These are phyloP conservation scores for Berghia stephanieae DNA, from an alignment of 1,140 invertebrate genomes.

Conservation along the genomic window DNA sequence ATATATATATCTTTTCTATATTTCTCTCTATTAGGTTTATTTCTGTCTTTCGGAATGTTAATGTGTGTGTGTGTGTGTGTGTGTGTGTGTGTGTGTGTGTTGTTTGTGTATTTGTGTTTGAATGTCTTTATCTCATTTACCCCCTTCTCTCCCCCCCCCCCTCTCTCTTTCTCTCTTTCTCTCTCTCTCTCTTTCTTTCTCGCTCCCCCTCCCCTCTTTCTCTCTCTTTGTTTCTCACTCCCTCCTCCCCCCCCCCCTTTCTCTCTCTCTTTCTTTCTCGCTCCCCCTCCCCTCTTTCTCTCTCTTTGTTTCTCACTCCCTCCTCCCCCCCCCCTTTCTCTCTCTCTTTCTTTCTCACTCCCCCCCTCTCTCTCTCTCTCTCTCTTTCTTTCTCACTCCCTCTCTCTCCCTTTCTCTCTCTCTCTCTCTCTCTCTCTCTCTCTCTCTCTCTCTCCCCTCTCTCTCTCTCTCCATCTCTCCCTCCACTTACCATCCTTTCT, in stretches of 20 bases:
- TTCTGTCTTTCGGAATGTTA: conserved; percentile 6
- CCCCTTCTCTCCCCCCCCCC: neutral
- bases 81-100: conserved; percentile 10
- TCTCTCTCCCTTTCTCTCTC: neutral
- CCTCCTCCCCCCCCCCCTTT: neutral
- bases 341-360: no score
- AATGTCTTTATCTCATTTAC: neutral
- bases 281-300: neutral
- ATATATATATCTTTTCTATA: no score
- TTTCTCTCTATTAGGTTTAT: no score
- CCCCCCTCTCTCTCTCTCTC: neutral
- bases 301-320: neutral
- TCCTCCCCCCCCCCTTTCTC: neutral
- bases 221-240: neutral
- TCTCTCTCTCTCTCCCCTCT: no score
- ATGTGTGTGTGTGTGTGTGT: neutral
- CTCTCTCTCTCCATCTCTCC: neutral
- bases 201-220: neutral
- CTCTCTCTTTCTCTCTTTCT: neutral
- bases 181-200: neutral
- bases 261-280: conserved; percentile 14
- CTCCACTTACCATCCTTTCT: neutral
- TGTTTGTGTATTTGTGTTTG: conserved; percentile 1
- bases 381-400: neutral
- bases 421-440: neutral